A percentile compares a stretch with the other conserved stretches of the same genome.
Evolutionary conservation across 92 coral and sea anemone species (phyloP).

Genomic region (Porites lobata): DNA sequence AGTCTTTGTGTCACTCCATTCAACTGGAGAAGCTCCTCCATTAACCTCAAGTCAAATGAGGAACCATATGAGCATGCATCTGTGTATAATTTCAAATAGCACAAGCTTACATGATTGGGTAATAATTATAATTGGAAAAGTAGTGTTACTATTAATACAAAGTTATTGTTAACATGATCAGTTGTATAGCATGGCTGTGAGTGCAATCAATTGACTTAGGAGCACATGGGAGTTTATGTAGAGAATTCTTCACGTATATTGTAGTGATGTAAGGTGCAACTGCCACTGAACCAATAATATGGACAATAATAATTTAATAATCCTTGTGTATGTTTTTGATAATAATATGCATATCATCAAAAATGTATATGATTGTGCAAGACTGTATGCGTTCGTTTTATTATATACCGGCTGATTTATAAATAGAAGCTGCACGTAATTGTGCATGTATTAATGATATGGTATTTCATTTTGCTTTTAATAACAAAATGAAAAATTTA

Average conservation of each 20-base stretch:
- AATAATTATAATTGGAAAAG: conserved; percentile 12
- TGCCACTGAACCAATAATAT: conserved; percentile 6
- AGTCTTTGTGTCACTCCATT: conserved; percentile 17
- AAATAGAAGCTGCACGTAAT: no score
- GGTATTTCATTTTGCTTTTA: no score
- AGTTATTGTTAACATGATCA: conserved; percentile 22
- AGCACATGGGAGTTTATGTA: not conserved
- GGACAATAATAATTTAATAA: no score
- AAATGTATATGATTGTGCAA: no score
- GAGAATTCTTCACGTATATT: not conserved
- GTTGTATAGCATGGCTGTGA: conserved; percentile 28
- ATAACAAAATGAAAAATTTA: no score
- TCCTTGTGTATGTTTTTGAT: no score
- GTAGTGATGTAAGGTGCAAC: conserved; percentile 21
- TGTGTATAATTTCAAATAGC: conserved; percentile 14
- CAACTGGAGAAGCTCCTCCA: conserved; percentile 34
- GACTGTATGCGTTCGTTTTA: no score
- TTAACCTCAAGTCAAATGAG: conserved; percentile 30
- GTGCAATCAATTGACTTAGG: conserved; percentile 26
- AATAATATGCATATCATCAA: no score
- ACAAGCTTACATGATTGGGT: conserved; percentile 24
- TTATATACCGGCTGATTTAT: no score
- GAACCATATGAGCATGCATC: conserved; percentile 33
- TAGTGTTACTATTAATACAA: conserved; percentile 11
- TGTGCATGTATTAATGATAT: no score